Evolutionary conservation across 2,113 vertebrate genomes (phyloP).

Genomic region (Sterna hirundo): DNA sequence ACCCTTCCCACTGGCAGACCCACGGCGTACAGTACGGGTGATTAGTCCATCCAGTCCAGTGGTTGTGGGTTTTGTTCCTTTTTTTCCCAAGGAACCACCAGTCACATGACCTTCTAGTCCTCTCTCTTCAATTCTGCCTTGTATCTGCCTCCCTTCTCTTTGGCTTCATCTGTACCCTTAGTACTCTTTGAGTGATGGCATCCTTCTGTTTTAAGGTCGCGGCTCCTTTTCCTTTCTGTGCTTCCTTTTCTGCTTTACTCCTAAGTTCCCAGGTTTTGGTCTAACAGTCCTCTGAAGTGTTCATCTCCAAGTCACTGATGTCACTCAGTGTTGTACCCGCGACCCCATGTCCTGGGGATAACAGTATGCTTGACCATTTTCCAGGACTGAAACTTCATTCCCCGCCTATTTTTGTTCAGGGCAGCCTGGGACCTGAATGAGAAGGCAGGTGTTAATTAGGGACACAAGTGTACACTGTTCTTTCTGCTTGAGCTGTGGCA

Average conservation of each 20-base stretch:
- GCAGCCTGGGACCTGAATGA: background rate
- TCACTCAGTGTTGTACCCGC: background rate
- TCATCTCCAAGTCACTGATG: background rate
- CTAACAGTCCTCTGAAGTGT: background rate
- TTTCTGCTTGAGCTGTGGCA: background rate
- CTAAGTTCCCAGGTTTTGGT: background rate
- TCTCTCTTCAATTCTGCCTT: background rate
- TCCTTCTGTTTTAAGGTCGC: background rate
- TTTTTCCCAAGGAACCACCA: background rate
- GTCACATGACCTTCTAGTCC: background rate
- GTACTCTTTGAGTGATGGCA: background rate
- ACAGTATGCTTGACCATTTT: background rate
- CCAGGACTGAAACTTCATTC: background rate
- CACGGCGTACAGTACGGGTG: background rate
- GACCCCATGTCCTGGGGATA: no score
- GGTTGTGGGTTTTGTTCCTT: background rate
- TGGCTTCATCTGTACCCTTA: background rate
- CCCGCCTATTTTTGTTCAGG: background rate
- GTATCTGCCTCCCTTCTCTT: background rate
- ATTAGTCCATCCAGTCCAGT: no score
- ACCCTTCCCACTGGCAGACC: background rate
- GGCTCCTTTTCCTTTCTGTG: background rate
- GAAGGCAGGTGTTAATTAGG: background rate
- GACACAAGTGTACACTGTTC: background rate
- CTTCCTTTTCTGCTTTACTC: background rate